Percentiles rank a stretch among this genome's conserved stretches.
These are phyloP conservation scores for Leucozona laternaria DNA, from an alignment of 2,888 invertebrate genomes.

Conservation along the genomic window DNA sequence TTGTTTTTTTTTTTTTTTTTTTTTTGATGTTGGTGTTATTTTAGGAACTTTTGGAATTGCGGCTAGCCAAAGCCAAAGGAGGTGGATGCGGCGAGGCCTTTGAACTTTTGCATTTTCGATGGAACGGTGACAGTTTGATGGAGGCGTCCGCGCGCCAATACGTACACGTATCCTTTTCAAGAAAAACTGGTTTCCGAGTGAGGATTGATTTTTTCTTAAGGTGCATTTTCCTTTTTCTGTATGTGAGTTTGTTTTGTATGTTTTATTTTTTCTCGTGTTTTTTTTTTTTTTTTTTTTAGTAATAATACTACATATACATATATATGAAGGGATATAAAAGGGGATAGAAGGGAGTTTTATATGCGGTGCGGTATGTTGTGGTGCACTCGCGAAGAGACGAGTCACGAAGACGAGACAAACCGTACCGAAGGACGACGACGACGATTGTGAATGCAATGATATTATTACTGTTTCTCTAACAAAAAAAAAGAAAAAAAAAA, in stretches of 20 bases:
- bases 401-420: constrained; percentile 74
- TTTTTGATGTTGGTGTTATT: constrained; percentile 52
- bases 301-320: constrained; percentile 71
- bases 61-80: constrained; percentile 46
- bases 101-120: constrained; percentile 66
- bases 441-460: constrained; percentile 76
- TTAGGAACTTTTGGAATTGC: constrained; percentile 68
- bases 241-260: constrained; percentile 73
- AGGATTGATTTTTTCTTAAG: constrained; percentile 82
- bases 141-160: constrained; percentile 73
- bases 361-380: constrained; percentile 52
- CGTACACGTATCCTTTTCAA: constrained; percentile 75
- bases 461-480: constrained; percentile 75
- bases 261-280: constrained; percentile 58
- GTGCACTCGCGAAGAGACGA: constrained; percentile 69
- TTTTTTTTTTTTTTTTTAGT: constrained; percentile 62
- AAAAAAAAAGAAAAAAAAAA: constrained; percentile 72
- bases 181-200: constrained; percentile 74
- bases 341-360: constrained; percentile 42
- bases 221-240: constrained; percentile 77
- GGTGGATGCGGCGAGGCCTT: constrained; percentile 52
- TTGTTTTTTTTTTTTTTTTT: constrained; percentile 48
- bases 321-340: constrained; percentile 44
- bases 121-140: constrained; percentile 59
- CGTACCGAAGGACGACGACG: constrained; percentile 75